Base-by-base conservation (phyloP, 2,888 invertebrate genomes). In the Alitta virens region DNA sequence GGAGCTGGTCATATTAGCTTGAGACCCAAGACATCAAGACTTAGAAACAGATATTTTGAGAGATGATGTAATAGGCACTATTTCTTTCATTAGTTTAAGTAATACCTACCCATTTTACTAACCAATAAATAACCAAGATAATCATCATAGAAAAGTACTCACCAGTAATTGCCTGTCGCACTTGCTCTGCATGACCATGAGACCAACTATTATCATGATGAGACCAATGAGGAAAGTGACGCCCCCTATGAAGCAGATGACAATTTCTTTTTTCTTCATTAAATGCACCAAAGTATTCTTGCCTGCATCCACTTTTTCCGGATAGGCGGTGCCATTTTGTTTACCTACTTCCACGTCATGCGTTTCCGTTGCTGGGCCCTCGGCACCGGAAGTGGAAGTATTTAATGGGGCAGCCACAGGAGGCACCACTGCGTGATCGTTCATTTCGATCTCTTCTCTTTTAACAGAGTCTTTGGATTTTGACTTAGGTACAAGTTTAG, bases 101-200 rank as follows among this genome's bases (percentile, higher is more conserved):
- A n/a, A n/a, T n/a, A n/a, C n/a, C n/a, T n/a, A n/a, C n/a, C n/a
- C n/a, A n/a, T n/a, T n/a, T n/a, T n/a, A n/a, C n/a, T n/a, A n/a
- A n/a, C n/a, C n/a, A n/a, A n/a, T n/a, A n/a, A n/a, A n/a, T n/a
- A n/a, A n/a, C n/a, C n/a, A n/a, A n/a, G n/a, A n/a, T n/a, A n/a
- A n/a, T n/a, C n/a, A n/a, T n/a, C n/a, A n/a, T n/a, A n/a, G n/a
- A n/a, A 24, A 16, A 26, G n/a, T 5, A 21, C 59, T 50, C 38
- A 59, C 59, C 24, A 18, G 27, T 1, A 18, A 46, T 2, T 26
- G 27, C 14, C 40, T 38, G 51, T 59, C 59, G 26, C 59, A 59
- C 52, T 59, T 59, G 51, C 52, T 40, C 40, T 59, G 59, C 59
- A 59, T 52, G 38, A 59, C 42, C 51, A 59, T 33, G 23, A 59